Percentiles rank a stretch among this genome's conserved stretches.
These are phyloP conservation scores for Eurosta solidaginis DNA, from an alignment of 1,140 invertebrate genomes.

Conservation along the genomic window DNA sequence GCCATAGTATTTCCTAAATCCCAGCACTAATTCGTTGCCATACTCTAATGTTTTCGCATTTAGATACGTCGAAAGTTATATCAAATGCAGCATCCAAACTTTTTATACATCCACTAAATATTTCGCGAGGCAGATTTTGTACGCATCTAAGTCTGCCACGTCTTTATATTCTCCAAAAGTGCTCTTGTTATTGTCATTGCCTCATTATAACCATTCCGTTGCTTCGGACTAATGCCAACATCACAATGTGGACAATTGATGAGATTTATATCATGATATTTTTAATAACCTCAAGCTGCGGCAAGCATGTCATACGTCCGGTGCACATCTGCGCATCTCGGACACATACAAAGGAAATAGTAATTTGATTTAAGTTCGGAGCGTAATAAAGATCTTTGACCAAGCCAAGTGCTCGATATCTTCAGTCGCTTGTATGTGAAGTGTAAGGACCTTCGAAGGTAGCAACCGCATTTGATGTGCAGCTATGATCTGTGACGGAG, in stretches of 20 bases:
- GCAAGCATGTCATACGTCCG: constrained; percentile 65
- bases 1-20: constrained; percentile 77
- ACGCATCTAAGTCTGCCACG: constrained; percentile 75
- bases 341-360: constrained; percentile 85
- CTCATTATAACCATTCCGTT: constrained; percentile 67
- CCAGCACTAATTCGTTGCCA: constrained; percentile 68
- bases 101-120: constrained; percentile 76
- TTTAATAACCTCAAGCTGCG: constrained; percentile 68
- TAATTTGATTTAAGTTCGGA: constrained; percentile 74
- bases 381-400: constrained; percentile 72
- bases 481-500: constrained; percentile 89
- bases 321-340: constrained; percentile 70
- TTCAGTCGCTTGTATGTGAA: constrained; percentile 72
- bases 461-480: constrained; percentile 82
- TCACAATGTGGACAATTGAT: constrained; percentile 67
- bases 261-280: constrained; percentile 64
- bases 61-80: constrained; percentile 70
- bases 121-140: constrained; percentile 72
- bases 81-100: constrained; percentile 80
- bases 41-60: constrained; percentile 73
- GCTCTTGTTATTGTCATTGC: constrained; percentile 68
- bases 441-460: constrained; percentile 80
- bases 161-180: constrained; percentile 73
- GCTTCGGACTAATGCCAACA: constrained; percentile 63
- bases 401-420: constrained; percentile 74